Base-by-base conservation (phyloP, 2,888 invertebrate species). In the Eupithecia exiguata region DNA sequence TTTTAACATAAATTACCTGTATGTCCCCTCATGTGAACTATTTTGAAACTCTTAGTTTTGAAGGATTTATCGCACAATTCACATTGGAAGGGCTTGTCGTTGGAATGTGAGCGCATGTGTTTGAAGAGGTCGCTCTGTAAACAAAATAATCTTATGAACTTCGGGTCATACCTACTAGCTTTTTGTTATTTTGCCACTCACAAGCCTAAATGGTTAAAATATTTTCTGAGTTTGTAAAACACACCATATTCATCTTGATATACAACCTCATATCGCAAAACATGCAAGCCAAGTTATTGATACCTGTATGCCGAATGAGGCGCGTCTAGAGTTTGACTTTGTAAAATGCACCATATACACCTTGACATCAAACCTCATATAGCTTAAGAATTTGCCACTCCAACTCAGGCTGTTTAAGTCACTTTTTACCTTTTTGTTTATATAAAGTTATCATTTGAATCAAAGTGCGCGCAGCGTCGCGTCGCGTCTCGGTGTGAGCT, bases 41-140 rank as follows among this genome's bases (percentile, higher is more conserved):
- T 96, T 75, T 97, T 95, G 36, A 98, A 98, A 69, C 97, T 97
- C 80, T 97, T 97, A 71, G 97, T 96, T 90, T 98, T 98, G 94
- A 98, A 98, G 1, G 97, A 97, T 87, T 98, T 98, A 63, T 97
- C 97, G 86, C 98, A 98, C 40, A 96, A 96, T 80, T 96, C 95
- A 85, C 98, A 98, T 81, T 97, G 96, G 92, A 97, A 97, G 0
- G 98, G 98, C 87, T 98, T 98, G 84, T 97, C 97, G 9, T 96
- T 95, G 0, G 98, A 98, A 91, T 98, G 98, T 73, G 94, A 93
- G 4, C 91, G 84, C 94, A 94, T 93, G 78, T 95, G 95, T 73
- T 94, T 94, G 79, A 91, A 89, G 0, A 94, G 82, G 71, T 94
- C 94, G 12, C 93, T 92, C 94, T 94, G 85, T 82, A 86, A 72